These are phyloP conservation scores for Zhengitettix transpicula DNA, from an alignment of 2,888 invertebrate species.

Conservation along the genomic window DNA sequence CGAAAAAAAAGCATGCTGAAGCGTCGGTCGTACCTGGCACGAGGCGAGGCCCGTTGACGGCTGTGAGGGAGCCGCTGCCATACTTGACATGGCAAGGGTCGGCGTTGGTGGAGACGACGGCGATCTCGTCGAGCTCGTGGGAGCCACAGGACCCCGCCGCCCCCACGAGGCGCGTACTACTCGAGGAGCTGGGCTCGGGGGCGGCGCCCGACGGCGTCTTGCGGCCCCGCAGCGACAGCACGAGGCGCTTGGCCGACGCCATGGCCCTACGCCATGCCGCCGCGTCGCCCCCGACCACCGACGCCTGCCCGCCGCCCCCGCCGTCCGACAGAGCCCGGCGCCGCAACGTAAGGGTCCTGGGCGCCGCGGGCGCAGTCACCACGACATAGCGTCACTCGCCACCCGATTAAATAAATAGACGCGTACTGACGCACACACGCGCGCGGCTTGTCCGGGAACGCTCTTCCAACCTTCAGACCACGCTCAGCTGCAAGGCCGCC, in stretches of 20 bases:
- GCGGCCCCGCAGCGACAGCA: constrained; percentile 40
- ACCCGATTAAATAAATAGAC: too few species aligned
- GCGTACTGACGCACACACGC: too few species aligned
- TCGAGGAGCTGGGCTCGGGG: constrained; percentile 14
- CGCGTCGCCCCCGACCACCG: background rate
- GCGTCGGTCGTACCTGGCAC: constrained; percentile 40
- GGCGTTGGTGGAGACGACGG: constrained; percentile 41
- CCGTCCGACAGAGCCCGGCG: background rate
- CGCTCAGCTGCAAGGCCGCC: too few species aligned
- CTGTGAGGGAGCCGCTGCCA: constrained; percentile 35
- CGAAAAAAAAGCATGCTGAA: too few species aligned
- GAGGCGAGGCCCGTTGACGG: constrained; percentile 41
- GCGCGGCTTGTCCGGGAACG: too few species aligned
- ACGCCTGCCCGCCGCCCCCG: constrained; percentile 2
- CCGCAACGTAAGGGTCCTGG: background rate
- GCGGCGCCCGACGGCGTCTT: constrained; percentile 17
- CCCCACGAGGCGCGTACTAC: constrained; percentile 9
- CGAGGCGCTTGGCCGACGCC: constrained; percentile 46
- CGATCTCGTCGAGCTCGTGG: constrained; percentile 49
- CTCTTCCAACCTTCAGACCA: too few species aligned
- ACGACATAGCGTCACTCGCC: too few species aligned
- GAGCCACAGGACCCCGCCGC: constrained; percentile 24
- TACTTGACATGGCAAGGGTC: constrained; percentile 36
- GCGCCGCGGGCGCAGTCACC: too few species aligned
- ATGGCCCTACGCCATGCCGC: constrained; percentile 25